phyloP scores from a whole-genome alignment of 2,888 invertebrate species.

The Germaria angustata region DNA sequence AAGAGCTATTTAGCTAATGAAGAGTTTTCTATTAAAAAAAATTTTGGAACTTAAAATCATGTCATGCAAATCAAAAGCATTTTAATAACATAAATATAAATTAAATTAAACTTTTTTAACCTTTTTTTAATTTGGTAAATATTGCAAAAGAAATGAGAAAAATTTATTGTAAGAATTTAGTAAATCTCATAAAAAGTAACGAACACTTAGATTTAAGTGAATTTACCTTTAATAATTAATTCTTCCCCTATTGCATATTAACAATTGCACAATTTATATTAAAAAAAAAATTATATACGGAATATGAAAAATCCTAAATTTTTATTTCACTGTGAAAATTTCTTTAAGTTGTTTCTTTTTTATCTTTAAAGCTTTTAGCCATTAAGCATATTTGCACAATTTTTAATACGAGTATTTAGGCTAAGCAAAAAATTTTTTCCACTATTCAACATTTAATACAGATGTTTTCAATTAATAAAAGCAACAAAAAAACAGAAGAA shows the following conservation, averaged over 20 bases:
- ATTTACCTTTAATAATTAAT: slow-evolving; percentile 39
- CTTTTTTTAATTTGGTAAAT: slow-evolving; percentile 18
- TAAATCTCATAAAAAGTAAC: background rate
- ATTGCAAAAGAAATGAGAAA: background rate
- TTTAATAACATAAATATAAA: no score
- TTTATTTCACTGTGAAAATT: slow-evolving; percentile 10
- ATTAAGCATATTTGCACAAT: slow-evolving; percentile 63
- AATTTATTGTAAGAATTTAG: background rate
- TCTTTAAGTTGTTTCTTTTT: background rate
- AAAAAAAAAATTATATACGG: slow-evolving; percentile 3
- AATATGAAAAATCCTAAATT: slow-evolving; percentile 30
- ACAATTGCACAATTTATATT: slow-evolving; percentile 62
- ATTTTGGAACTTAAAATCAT: no score
- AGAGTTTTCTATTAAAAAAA: no score
- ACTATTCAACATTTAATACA: slow-evolving; percentile 28
- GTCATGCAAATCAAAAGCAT: no score
- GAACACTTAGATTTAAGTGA: background rate
- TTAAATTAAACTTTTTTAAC: no score
- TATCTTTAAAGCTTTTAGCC: slow-evolving; percentile 51
- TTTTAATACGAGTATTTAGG: slow-evolving; percentile 51
- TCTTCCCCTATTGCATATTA: slow-evolving; percentile 58
- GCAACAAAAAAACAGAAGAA: background rate
- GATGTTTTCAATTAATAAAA: slow-evolving; percentile 27
- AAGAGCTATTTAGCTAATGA: no score
- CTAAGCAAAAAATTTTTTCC: slow-evolving; percentile 52